Base-by-base conservation (phyloP, 1,140 invertebrate genomes). In the Drosophila tani region DNA sequence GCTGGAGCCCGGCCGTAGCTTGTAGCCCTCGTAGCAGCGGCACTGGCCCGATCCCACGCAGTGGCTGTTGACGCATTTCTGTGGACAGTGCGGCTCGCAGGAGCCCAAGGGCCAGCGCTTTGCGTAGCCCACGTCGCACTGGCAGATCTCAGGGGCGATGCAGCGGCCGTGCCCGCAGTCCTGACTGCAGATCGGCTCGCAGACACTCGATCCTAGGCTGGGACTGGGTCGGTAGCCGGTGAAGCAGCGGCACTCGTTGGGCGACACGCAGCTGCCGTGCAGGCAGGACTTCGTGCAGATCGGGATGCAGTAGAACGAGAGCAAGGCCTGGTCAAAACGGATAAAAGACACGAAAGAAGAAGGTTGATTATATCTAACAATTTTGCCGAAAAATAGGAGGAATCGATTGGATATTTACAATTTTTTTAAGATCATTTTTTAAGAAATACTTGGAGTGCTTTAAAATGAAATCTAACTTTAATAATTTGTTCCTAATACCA, bases 81-180 rank as follows among this genome's bases (percentile, higher is more conserved):
- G 84, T 0, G 82, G 80, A 71, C 95, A 92, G 41, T 75, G 41
- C 0, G 87, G 87, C 14, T 92, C 87, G 67, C 95, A 95, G 40
- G 59, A 7, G 14, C 63, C 85, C 45, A n/a, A 80, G 35, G 63
- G 87, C 91, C 77, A 93, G 81, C 65, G 86, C 68, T 65, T 91
- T 60, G 29, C 47, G 62, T 83, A 94, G 19, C 91, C 91, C 8
- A 53, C 12, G 3, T 87, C 68, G 40, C 92, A 93, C 7, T 81
- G 58, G 8, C 92, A 93, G 35, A 88, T 65, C 24, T 82, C 82
- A 8, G 91, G 92, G 2, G 86, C 91, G 50, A 92, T 79, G 66
- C 92, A 93, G 12, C 65, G 62, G 0, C 91, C 92, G 45, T 79
- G 57, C 0, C 51, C 82, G 15, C 92, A 93, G 15, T 65, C 68